Base-by-base conservation (phyloP, 2,888 invertebrate species). In the Perdita meconis region DNA sequence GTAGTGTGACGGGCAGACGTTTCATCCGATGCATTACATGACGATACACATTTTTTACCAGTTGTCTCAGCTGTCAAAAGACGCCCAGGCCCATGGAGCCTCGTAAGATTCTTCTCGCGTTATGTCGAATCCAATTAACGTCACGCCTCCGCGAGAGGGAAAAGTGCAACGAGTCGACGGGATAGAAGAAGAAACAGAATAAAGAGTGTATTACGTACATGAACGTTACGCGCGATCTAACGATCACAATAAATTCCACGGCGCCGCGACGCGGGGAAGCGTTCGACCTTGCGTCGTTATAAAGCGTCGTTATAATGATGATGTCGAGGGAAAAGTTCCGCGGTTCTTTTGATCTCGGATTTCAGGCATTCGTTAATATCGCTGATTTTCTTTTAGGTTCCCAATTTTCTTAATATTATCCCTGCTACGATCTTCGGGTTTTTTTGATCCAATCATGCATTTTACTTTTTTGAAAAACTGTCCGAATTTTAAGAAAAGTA, bases 51-150 rank as follows among this genome's bases (percentile, higher is more conserved):
- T 44, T 19, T n/a, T 38, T 22, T 12, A 12, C 16, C 8, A 38
- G 13, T 12, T 66, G 55, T 38, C 47, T 44, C 12, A 1, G 8
- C 38, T 42, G 61, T 57, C 56, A 26, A 51, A 63, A 50, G 56
- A 57, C 12, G 61, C 22, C 26, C 12, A 24, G n/a, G 3, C 26
- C 13, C 4, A 2, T 3, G n/a, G 13, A 3, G 12, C 50, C 34
- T 64, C 26, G 26, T 34, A 42, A 68, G 61, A 61, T 57, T 22
- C 59, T n/a, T 19, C 12, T n/a, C 5, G 42, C 30, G 74, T 71
- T 71, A 47, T 65, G 65, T 71, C 75, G 60, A 60, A 56, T 71
- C 81, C 81, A 81, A 81, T 81, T 81, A 81, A 77, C 59, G 72
- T 81, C 78, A 69, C 59, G 68, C 50, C 42, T 47, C 26, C 40